Evolutionary conservation across 2,113 vertebrate genomes (phyloP), one percentile per base, ranked within the genome.

Genomic region (Sorex fumeus): DNA sequence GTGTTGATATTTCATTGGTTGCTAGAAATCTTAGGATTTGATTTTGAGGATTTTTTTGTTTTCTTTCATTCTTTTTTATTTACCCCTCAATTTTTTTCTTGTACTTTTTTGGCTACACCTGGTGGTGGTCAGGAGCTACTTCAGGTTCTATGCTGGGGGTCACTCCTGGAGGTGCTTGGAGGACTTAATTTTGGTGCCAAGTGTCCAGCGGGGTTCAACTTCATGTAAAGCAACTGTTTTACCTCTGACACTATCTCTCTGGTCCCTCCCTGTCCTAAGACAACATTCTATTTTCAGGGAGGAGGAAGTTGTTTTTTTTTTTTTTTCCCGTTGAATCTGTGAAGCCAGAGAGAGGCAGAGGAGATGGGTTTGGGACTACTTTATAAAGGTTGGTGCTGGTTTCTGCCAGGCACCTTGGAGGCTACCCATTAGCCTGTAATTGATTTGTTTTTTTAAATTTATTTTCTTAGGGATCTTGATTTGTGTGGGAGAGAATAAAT

Each of bases 11-110:
- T 69, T 90, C 77, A 62, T 82, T 80, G 36, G n/a, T 90, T 87
- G 36, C 25, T 85, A 40, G n/a, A 87, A 77, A 28, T 80, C 30
- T 50, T 79, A 91, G 80, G 28, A 69, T 88, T 91, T 34, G 36
- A 75, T 93, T 80, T 47, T 82, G 8, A 88, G 36, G 25, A 23
- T 75, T 72, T 45, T 50, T 91, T 88, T 71, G 40, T 60, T 80
- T 91, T 67, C 66, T 53, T 91, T 50, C 11, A 9, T 53, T 53
- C 86, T 40, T 40, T 93, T 82, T 72, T 30, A 82, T 72, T 36
- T 83, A 53, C 19, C 13, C 16, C 86, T 86, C 8, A 32, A 62
- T 45, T 18, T 2, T 53, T 11, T 53, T 53, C 16, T 53, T 53
- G 50, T 53, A 18, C 50, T 53, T 11, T 53, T 53, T 53, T 53